These are phyloP conservation scores for Eupithecia dodoneata DNA, from an alignment of 2,888 invertebrate species.

Conservation along the genomic window DNA sequence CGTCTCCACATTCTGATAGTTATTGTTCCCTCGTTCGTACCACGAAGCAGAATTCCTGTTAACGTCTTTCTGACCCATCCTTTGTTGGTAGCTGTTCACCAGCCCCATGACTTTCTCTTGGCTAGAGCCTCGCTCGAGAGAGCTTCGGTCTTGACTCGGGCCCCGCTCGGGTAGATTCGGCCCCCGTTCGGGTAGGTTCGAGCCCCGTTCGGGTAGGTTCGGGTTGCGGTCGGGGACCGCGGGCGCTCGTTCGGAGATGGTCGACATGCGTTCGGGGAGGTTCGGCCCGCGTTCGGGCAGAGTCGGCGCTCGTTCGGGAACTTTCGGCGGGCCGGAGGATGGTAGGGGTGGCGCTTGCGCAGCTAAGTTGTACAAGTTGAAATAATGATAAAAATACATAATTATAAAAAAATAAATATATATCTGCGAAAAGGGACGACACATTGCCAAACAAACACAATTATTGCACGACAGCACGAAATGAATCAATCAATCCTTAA, in stretches of 20 bases:
- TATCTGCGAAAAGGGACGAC: neutral
- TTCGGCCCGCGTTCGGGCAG: conserved; percentile 62
- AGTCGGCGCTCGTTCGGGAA: conserved; percentile 55
- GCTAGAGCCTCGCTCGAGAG: conserved; percentile 18
- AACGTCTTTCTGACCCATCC: conserved; percentile 62
- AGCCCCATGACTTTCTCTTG: conserved; percentile 69
- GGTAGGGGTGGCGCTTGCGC: conserved; percentile 69
- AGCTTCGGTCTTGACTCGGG: conserved; percentile 9
- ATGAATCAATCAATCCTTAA: no score
- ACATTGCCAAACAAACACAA: neutral
- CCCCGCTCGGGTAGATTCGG: conserved; percentile 45
- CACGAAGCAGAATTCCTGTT: conserved; percentile 54
- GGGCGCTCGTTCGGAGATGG: conserved; percentile 41
- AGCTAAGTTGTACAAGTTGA: conserved; percentile 22
- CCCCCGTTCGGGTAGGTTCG: conserved; percentile 47
- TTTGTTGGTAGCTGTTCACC: conserved; percentile 76
- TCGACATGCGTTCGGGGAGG: conserved; percentile 45
- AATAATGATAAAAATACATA: neutral
- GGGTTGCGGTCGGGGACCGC: conserved; percentile 62
- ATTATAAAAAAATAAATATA: neutral
- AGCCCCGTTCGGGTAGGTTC: conserved; percentile 58
- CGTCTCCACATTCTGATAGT: conserved; percentile 69
- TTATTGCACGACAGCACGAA: neutral
- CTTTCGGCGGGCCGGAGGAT: conserved; percentile 62
- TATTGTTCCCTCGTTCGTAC: conserved; percentile 60